Percentiles rank a stretch among this genome's conserved stretches.
Evolutionary conservation across 2,888 invertebrate species (phyloP).

Genomic region (Latrodectus elegans): DNA sequence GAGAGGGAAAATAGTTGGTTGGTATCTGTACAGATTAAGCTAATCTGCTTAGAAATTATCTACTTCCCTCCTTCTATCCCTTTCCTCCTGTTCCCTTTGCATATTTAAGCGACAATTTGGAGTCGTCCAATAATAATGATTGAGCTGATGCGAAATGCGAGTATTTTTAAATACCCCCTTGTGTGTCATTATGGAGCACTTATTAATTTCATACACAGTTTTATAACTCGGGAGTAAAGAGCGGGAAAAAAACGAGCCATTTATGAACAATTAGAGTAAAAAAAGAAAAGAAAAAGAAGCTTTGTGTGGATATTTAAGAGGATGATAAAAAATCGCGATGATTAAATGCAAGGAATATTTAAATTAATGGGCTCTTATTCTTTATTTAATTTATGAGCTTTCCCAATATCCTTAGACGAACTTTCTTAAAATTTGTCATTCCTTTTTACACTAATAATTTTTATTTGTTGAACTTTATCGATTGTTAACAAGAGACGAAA

Average conservation of each 20-base stretch:
- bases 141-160: slow-evolving; percentile 51
- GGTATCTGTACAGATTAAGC: slow-evolving; percentile 33
- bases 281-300: slow-evolving; percentile 9
- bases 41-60: slow-evolving; percentile 62
- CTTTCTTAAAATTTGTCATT: too few relatives aligned
- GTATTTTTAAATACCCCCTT: slow-evolving; percentile 58
- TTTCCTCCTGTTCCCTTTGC: slow-evolving; percentile 28
- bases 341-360: not conserved
- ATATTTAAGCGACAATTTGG: slow-evolving; percentile 60
- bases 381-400: too few relatives aligned
- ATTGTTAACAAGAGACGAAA: too few relatives aligned
- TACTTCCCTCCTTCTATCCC: slow-evolving; percentile 11
- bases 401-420: too few relatives aligned
- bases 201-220: slow-evolving; percentile 58
- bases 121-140: slow-evolving; percentile 56
- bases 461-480: too few relatives aligned
- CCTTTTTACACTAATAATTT: too few relatives aligned
- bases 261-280: slow-evolving; percentile 34
- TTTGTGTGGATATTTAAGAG: not conserved
- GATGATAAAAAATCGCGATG: not conserved
- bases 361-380: not conserved
- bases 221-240: not conserved
- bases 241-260: slow-evolving; percentile 8
- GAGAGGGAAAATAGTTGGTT: not conserved
- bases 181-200: slow-evolving; percentile 57